phyloP scores from a whole-genome alignment of 2,797 vertebrate genomes.

The Alauda arvensis region DNA sequence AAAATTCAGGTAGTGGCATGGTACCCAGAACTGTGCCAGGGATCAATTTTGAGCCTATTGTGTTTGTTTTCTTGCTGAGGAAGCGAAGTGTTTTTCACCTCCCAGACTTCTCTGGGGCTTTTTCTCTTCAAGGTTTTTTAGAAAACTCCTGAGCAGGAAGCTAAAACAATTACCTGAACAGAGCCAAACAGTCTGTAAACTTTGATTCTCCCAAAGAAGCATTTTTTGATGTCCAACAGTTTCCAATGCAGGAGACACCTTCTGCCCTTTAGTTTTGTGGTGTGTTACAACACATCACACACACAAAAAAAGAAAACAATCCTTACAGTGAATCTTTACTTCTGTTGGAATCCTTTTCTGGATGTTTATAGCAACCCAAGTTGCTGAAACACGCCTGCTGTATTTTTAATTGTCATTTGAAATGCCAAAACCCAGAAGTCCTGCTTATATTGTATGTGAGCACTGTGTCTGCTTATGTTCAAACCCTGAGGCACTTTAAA shows the following conservation, averaged over 20 bases:
- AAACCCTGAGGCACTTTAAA: slow-evolving; percentile 72
- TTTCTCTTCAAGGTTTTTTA: background rate
- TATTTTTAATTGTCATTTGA: slow-evolving; percentile 62
- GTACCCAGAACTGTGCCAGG: background rate
- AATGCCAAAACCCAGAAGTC: slow-evolving; percentile 65
- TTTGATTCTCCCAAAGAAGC: background rate
- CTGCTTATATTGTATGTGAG: slow-evolving; percentile 46
- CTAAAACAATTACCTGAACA: background rate
- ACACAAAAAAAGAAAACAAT: background rate
- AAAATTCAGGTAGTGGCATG: background rate
- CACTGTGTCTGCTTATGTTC: slow-evolving; percentile 69
- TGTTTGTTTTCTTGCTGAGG: background rate
- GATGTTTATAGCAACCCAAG: slow-evolving; percentile 40
- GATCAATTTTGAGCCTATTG: background rate
- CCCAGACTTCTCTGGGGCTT: background rate
- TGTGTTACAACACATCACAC: background rate
- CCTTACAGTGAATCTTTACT: slow-evolving; percentile 12
- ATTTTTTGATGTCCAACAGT: background rate
- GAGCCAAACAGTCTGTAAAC: background rate
- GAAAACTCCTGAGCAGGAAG: background rate
- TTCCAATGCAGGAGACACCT: background rate
- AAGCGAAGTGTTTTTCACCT: background rate
- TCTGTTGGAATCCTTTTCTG: slow-evolving; percentile 30
- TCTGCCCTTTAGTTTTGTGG: background rate
- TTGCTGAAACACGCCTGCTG: slow-evolving; percentile 50